These are phyloP conservation scores for Sarcophaga variegata DNA, from an alignment of 2,888 invertebrate species.

Conservation along the genomic window DNA sequence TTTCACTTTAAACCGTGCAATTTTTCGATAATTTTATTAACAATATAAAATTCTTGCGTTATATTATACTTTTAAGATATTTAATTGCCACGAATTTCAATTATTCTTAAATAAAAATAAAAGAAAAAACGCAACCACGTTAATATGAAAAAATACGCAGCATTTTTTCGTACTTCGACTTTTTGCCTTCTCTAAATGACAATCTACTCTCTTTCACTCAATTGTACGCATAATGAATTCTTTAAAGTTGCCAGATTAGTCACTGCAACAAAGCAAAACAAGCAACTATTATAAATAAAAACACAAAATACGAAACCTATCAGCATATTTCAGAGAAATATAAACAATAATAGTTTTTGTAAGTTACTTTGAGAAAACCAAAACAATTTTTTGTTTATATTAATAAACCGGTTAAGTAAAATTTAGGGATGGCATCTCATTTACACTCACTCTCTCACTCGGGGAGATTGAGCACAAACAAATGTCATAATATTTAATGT, in stretches of 20 bases:
- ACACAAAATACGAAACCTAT: not conserved
- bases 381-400: conserved; percentile 1
- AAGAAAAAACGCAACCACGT: conserved; percentile 72
- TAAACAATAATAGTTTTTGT: not conserved
- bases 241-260: conserved; percentile 60
- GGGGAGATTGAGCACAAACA: not conserved
- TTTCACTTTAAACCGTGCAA: conserved; percentile 14
- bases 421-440: conserved; percentile 19
- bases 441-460: not conserved
- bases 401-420: not conserved
- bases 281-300: not conserved
- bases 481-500: not conserved
- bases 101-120: conserved; percentile 38
- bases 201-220: conserved; percentile 2
- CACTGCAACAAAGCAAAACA: not conserved
- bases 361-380: not conserved
- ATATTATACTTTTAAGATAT: conserved; percentile 23
- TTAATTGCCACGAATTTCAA: not conserved
- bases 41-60: not conserved
- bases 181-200: conserved; percentile 69
- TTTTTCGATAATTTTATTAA: not conserved
- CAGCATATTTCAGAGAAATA: not conserved
- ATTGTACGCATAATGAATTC: conserved; percentile 56
- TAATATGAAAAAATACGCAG: conserved; percentile 75
- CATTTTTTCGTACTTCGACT: conserved; percentile 73